phyloP scores from a whole-genome alignment of 2,113 vertebrate genomes.

The Ploceus nigricollis region DNA sequence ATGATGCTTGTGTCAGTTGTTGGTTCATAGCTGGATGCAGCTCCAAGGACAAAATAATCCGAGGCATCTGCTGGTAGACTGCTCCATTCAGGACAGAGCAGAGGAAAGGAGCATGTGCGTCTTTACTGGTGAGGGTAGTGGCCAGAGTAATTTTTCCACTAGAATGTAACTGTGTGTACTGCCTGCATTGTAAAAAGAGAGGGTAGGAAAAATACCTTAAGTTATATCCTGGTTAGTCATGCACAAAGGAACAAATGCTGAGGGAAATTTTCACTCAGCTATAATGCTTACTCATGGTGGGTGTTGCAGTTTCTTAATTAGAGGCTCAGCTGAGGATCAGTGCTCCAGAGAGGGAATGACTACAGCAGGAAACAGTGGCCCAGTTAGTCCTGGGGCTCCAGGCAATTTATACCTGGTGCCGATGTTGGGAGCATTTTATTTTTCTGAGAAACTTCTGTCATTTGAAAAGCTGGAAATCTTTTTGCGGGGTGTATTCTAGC shows the following conservation, averaged over 20 bases:
- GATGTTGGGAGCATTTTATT: not conserved
- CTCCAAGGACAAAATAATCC: not conserved
- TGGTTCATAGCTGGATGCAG: not conserved
- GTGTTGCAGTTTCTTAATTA: not conserved
- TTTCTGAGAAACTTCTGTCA: not conserved
- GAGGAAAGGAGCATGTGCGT: not conserved
- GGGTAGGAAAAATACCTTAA: not conserved
- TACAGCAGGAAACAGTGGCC: not conserved
- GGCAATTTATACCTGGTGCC: not conserved
- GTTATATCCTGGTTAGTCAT: constrained; percentile 21
- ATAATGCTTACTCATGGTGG: not conserved
- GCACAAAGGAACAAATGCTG: not conserved
- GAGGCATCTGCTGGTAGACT: not conserved
- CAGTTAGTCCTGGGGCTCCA: not conserved
- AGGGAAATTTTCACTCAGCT: not conserved
- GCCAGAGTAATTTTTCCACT: not conserved
- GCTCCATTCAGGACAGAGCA: not conserved
- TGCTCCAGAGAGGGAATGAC: not conserved
- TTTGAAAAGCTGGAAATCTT: not conserved
- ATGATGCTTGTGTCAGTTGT: not conserved
- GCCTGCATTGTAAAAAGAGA: not conserved
- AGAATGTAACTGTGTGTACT: not conserved
- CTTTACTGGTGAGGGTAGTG: not conserved
- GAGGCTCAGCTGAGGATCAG: not conserved
- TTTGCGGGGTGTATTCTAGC: not conserved